Base-by-base conservation (phyloP, 2,888 invertebrate genomes). In the Amphipyra tragopoginis region DNA sequence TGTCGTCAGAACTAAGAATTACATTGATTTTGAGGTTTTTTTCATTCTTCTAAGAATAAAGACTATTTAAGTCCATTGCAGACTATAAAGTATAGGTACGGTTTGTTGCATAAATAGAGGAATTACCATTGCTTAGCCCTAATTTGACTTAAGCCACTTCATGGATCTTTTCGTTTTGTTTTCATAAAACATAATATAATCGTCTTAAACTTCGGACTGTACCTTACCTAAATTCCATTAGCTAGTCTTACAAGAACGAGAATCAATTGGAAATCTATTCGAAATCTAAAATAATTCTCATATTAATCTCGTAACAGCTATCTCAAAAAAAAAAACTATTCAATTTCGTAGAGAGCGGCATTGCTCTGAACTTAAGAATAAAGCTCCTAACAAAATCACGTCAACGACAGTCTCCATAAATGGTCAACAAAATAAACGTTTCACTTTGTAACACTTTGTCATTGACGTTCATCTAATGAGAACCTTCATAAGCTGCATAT, bases 381-480 rank as follows among this genome's bases (percentile, higher is more conserved):
- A 26, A 52, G 21, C 26, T 21, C 10, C 11, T 53, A 51, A 66
- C 52, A 53, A 56, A 60, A 68, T 54, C 48, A 56, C 38, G 50
- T 42, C 43, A 33, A 52, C 45, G 54, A 51, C 47, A 52, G 13
- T 39, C 29, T 49, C 79, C 80, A 61, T 83, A 86, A 68, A 81
- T 57, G 82, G 76, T 44, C 68, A 77, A 77, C 80, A 80, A 80
- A 86, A 82, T 84, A 85, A 86, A 83, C 82, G 83, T 71, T 80
- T 77, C 83, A 82, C 80, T 86, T 86, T 82, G 75, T 87, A 82
- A 57, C 67, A 68, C 82, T 81, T 83, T 86, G 86, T 88, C 83
- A 85, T 61, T 83, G 84, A 86, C 85, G 83, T 79, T 85, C 80
- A 85, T 86, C 84, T 89, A 84, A 88, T 86, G 83, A 82, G 82